phyloP scores from a whole-genome alignment of 2,113 vertebrate species.

The Promerops cafer region DNA sequence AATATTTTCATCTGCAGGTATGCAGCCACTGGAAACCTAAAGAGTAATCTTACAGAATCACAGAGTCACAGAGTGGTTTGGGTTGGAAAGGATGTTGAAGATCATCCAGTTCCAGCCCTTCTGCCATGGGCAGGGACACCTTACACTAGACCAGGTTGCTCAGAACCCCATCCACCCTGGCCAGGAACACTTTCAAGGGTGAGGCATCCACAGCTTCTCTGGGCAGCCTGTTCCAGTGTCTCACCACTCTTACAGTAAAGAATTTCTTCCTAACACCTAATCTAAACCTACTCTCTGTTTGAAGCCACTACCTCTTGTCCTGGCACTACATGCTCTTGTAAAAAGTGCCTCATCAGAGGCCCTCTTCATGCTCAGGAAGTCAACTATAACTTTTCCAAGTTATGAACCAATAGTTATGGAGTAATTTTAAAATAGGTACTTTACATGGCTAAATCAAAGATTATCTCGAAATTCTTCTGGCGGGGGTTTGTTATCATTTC shows the following conservation, averaged over 20 bases:
- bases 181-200: not conserved
- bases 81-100: not conserved
- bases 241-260: not conserved
- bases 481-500: not conserved
- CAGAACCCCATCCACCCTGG: too few species aligned
- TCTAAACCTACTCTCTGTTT: not conserved
- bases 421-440: not conserved
- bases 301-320: not conserved
- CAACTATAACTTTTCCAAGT: not conserved
- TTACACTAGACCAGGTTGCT: not conserved
- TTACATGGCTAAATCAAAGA: not conserved
- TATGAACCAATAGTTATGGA: not conserved
- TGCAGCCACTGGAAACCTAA: not conserved
- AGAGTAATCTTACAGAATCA: not conserved
- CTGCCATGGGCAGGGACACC: not conserved
- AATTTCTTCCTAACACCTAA: not conserved
- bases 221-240: not conserved
- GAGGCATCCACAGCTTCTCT: not conserved
- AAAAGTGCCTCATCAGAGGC: not conserved
- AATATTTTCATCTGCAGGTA: not conserved
- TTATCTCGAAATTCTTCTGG: rapidly evolving
- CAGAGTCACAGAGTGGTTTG: not conserved
- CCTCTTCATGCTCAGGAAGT: not conserved
- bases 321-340: not conserved
- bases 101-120: not conserved